phyloP scores from a whole-genome alignment of 2,113 vertebrate species.

The Stomatorhinus ivindoensis region DNA sequence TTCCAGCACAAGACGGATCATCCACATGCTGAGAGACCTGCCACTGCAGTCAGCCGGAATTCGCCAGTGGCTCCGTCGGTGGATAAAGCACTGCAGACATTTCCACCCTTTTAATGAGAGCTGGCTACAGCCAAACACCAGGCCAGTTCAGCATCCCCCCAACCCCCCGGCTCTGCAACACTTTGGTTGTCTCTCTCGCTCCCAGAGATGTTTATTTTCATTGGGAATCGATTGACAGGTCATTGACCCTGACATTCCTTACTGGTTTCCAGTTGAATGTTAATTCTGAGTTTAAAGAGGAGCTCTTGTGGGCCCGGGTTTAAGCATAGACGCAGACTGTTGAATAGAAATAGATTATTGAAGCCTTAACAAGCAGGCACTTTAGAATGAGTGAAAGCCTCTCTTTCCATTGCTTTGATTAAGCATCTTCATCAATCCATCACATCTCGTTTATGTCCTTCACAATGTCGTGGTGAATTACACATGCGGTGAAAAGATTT shows the following conservation, averaged over 20 bases:
- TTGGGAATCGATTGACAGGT: neutral
- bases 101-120: neutral
- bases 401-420: neutral
- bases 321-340: neutral
- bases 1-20: slow-evolving; percentile 32
- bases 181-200: neutral
- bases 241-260: neutral
- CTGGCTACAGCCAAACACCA: neutral
- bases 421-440: neutral
- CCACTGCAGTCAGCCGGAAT: slow-evolving; percentile 21
- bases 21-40: slow-evolving; percentile 18
- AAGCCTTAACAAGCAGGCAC: neutral
- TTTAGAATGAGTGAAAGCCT: neutral
- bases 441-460: neutral
- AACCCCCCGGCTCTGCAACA: neutral
- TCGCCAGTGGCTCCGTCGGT: slow-evolving; percentile 15
- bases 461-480: neutral
- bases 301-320: neutral
- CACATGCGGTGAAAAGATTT: neutral
- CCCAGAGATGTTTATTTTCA: neutral
- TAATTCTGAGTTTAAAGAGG: neutral
- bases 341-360: neutral
- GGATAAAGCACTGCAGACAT: neutral
- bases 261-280: neutral
- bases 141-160: neutral